Evolutionary conservation across 2,113 vertebrate genomes (phyloP).

Genomic region (Picathartes gymnocephalus): DNA sequence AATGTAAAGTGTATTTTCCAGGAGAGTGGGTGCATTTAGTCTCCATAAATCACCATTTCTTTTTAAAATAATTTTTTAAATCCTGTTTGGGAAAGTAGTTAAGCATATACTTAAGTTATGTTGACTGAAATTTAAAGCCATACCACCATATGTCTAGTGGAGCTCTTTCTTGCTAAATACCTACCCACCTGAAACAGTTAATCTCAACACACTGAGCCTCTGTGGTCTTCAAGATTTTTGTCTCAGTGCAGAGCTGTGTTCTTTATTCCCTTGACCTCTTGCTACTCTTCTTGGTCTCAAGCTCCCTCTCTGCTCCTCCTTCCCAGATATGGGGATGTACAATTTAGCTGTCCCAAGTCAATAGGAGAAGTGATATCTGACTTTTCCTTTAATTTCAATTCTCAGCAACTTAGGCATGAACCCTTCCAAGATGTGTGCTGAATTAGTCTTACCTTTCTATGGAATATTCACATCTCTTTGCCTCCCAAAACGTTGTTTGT

Average conservation of each 20-base stretch:
- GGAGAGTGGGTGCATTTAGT: background rate
- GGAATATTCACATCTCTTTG: background rate
- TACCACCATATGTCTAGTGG: background rate
- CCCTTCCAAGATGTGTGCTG: background rate
- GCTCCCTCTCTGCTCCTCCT: background rate
- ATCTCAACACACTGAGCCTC: background rate
- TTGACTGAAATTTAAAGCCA: background rate
- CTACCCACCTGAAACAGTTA: background rate
- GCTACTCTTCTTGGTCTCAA: background rate
- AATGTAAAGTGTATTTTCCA: background rate
- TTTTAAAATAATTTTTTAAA: background rate
- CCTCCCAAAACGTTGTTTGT: background rate
- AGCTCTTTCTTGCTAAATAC: background rate
- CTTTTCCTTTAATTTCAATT: background rate
- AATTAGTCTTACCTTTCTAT: background rate
- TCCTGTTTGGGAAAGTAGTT: background rate
- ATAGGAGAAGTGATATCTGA: background rate
- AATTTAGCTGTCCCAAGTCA: background rate
- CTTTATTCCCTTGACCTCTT: background rate
- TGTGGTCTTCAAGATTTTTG: background rate
- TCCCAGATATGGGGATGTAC: background rate
- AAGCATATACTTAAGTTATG: background rate
- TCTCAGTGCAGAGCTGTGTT: background rate
- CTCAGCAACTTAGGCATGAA: background rate
- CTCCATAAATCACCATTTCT: background rate